phyloP scores from a whole-genome alignment of 2,888 invertebrate species.

The Scaptomyza parva region DNA sequence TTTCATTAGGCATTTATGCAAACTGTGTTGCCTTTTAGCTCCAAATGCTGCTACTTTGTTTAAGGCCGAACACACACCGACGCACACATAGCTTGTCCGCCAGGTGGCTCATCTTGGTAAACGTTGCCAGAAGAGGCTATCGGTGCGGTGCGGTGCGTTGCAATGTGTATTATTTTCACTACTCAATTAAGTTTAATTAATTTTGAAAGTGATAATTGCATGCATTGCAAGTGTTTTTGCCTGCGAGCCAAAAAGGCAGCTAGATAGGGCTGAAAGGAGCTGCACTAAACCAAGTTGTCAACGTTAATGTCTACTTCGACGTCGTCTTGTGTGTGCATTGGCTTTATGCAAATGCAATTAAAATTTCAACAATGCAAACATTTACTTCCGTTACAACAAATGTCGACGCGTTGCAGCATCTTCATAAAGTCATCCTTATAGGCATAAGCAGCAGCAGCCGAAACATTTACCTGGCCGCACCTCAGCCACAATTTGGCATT shows the following conservation, averaged over 20 bases:
- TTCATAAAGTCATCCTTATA: conserved; percentile 56
- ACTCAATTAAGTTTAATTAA: conserved; percentile 81
- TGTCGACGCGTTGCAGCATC: conserved; percentile 59
- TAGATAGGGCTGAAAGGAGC: conserved; percentile 19
- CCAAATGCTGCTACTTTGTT: conserved; percentile 63
- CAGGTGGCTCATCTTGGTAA: conserved; percentile 31
- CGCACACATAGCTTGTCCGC: conserved; percentile 7
- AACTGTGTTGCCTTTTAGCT: conserved; percentile 68
- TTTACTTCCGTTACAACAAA: conserved; percentile 82
- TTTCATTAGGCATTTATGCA: conserved; percentile 72
- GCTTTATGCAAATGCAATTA: conserved; percentile 82
- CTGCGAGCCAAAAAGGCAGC: conserved; percentile 59
- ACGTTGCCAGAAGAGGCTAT: conserved; percentile 32
- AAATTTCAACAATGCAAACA: conserved; percentile 82
- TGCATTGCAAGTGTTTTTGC: conserved; percentile 40
- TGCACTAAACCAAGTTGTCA: conserved; percentile 5
- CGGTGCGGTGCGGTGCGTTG: conserved; percentile 18
- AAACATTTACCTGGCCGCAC: conserved; percentile 66
- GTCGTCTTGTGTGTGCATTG: conserved; percentile 44
- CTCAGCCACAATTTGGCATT: conserved; percentile 70
- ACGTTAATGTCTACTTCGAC: conserved; percentile 13
- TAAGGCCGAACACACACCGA: conserved; percentile 13
- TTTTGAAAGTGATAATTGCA: conserved; percentile 80
- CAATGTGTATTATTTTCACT: conserved; percentile 76
- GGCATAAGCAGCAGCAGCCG: conserved; percentile 20